phyloP scores from a whole-genome alignment of 2,797 vertebrate genomes.

The Rhinatrema bivittatum region DNA sequence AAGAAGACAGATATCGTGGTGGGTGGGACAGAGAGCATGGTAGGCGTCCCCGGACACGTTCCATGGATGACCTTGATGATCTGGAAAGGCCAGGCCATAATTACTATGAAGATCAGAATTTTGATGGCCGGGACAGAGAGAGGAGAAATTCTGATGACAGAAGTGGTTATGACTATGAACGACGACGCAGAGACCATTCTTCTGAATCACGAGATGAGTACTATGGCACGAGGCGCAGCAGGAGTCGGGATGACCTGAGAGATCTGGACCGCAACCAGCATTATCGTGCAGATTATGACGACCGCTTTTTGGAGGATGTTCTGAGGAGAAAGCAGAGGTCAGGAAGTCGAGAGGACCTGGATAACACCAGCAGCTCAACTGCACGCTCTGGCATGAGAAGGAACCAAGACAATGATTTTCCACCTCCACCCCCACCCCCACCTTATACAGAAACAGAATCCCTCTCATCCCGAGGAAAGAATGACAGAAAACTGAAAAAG shows the following conservation, averaged over 20 bases:
- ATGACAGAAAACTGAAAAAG: constrained; percentile 63
- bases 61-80: constrained; percentile 79
- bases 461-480: constrained; percentile 66
- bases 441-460: constrained; percentile 68
- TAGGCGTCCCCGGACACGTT: constrained; percentile 58
- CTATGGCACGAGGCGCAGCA: constrained; percentile 55
- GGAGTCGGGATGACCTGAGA: constrained; percentile 76
- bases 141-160: constrained; percentile 60
- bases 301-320: constrained; percentile 69
- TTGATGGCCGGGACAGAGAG: constrained; percentile 44
- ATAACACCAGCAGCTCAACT: constrained; percentile 45
- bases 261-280: constrained; percentile 48
- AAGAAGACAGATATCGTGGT: constrained; percentile 31
- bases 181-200: constrained; percentile 49
- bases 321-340: constrained; percentile 68
- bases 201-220: constrained; percentile 40
- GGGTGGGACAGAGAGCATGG: constrained; percentile 11
- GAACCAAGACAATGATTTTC: constrained; percentile 45
- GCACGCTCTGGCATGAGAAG: constrained; percentile 42
- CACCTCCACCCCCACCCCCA: constrained; percentile 51
- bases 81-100: constrained; percentile 40
- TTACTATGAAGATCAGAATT: constrained; percentile 28
- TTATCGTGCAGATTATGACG: constrained; percentile 55
- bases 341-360: constrained; percentile 57
- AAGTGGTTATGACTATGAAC: constrained; percentile 49